phyloP scores from a whole-genome alignment of 2,888 invertebrate species.

The Dyspetes luteomarginatus region DNA sequence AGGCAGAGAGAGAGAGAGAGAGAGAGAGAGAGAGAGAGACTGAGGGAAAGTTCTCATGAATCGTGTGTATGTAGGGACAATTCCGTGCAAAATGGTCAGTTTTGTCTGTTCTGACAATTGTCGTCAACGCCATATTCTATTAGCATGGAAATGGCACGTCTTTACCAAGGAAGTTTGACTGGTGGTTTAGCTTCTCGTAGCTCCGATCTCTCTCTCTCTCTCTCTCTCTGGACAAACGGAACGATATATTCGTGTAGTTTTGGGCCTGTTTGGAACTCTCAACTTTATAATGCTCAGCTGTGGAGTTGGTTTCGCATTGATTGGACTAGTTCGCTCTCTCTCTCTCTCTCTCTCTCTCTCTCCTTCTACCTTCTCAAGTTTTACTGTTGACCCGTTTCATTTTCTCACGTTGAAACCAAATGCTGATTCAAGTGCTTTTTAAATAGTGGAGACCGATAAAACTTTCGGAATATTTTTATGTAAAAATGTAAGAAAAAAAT shows the following conservation, averaged over 20 bases:
- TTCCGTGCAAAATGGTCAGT: background rate
- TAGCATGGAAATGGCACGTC: slow-evolving; percentile 1
- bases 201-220: background rate
- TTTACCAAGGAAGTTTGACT: slow-evolving; percentile 7
- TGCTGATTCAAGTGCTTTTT: background rate
- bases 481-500: no score
- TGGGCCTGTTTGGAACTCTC: slow-evolving; percentile 12
- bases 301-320: slow-evolving; percentile 27
- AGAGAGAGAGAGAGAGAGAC: slow-evolving; percentile 22
- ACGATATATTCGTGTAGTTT: slow-evolving; percentile 15
- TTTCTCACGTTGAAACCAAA: slow-evolving; percentile 7
- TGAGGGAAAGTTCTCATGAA: no score
- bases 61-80: no score
- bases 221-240: slow-evolving; percentile 15
- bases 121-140: slow-evolving; percentile 9
- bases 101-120: background rate
- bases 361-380: background rate
- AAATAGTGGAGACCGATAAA: background rate
- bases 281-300: slow-evolving; percentile 20
- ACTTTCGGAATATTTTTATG: background rate
- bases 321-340: slow-evolving; percentile 22
- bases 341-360: background rate
- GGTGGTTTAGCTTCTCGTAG: background rate
- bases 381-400: slow-evolving; percentile 8
- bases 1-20: background rate